Conservation (phyloP, 2,113 vertebrate species). For the Gulo gulo region DNA sequence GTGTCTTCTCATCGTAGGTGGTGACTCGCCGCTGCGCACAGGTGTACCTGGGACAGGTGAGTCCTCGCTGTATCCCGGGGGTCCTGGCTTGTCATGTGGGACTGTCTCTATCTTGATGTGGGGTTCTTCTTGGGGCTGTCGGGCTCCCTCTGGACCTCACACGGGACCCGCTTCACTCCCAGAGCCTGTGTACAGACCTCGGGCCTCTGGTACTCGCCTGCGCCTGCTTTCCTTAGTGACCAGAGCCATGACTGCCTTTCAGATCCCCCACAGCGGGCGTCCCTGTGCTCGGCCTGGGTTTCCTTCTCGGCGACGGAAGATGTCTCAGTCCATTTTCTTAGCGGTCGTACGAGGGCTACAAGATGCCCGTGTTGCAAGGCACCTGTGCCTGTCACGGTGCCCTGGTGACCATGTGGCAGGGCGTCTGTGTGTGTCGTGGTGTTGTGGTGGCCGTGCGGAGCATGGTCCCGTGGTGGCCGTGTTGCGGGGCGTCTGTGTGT, state of each 20-base stretch:
- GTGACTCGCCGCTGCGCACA: not conserved
- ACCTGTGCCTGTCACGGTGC: not conserved
- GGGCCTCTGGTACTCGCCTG: not conserved
- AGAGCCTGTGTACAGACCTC: fast-evolving
- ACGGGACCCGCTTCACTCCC: not conserved
- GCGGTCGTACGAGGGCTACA: fast-evolving
- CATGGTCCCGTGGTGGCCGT: not conserved
- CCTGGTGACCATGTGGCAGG: not conserved
- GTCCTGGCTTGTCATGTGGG: not conserved
- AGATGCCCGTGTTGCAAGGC: too few relatives aligned
- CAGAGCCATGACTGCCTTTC: not conserved
- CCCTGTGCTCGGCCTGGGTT: not conserved
- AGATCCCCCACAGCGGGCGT: not conserved
- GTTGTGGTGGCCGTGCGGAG: not conserved
- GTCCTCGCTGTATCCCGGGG: not conserved
- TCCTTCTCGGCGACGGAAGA: not conserved
- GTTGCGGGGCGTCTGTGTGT: too few relatives aligned
- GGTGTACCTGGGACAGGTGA: not conserved
- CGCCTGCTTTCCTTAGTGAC: not conserved
- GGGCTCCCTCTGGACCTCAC: not conserved
- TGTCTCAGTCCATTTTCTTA: not conserved
- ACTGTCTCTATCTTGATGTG: not conserved
- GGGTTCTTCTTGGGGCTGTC: not conserved
- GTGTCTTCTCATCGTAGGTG: not conserved
- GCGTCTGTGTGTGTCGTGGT: not conserved